Evolutionary conservation across 2,888 invertebrate species (phyloP), one percentile per base, ranked within the genome.

Genomic region (Drosophila nigricruria): DNA sequence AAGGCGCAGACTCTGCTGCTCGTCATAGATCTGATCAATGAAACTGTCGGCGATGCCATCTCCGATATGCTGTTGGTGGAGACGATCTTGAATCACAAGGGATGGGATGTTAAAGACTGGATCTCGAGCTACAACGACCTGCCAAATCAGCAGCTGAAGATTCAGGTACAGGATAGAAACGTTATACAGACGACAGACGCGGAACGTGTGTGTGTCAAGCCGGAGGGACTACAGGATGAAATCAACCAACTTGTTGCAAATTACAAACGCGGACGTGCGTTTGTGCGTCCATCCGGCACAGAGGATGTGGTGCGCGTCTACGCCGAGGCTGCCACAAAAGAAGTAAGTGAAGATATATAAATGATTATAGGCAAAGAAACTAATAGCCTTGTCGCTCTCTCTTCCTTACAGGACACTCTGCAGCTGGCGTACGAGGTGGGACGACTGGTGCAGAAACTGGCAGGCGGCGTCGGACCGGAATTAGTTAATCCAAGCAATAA

Each of bases 231-330:
- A 0, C 99, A 99, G 93, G 93, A 94, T 0, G 95, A 94, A 77
- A 97, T 99, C 65, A 94, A 98, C 91, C 93, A 94, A 59, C 91
- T 96, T 0, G 96, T 97, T 6, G 90, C 94, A 0, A 94, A 94
- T 57, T 97, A 96, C 92, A 93, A 93, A 6, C 94, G 94, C 78
- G 98, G 96, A 0, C 94, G 99, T 59, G 94, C 98, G 5, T 99
- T 99, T 93, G 98, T 98, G 0, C 94, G 99, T 52, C 96, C 99
- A 0, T 99, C 99, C 0, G 99, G 99, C 10, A 99, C 99, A 0
- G 99, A 99, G 93, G 98, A 99, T 92, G 94, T 99, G 14, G 97
- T 99, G 2, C 94, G 99, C 72, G 96, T 99, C 0, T 99, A 99
- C 93, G 98, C 98, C 0, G 99, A 99, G 93, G 98, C 98, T 3